Base-by-base conservation (phyloP, 2,113 vertebrate genomes). In the Thunnus thynnus region DNA sequence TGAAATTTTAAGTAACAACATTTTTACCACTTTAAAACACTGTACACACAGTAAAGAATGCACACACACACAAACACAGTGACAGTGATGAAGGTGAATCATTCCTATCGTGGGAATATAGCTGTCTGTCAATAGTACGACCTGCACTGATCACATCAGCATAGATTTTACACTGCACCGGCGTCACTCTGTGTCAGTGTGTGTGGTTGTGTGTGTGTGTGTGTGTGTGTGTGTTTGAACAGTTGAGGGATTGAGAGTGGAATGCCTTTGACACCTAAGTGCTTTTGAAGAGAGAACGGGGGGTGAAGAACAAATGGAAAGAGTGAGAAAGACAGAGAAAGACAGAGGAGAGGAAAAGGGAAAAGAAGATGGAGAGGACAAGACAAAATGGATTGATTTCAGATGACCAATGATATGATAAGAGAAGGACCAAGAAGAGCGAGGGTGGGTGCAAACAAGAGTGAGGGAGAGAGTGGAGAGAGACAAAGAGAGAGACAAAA, bases 81-180 rank as follows among this genome's bases (percentile, higher is more conserved):
- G 85, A 87, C 87, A 92, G 61, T 88, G 90, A 91, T 91, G 89
- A 90, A 93, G 91, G 88, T 88, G 89, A 90, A 90, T 90, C 82
- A 60, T 86, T 86, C 73, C 84, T 70, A 80, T 87, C 57, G 54
- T 82, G 78, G 86, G 72, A 89, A 87, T 90, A 87, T 91, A 85
- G 67, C 66, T 84, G 87, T 76, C 84, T 91, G 87, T 90, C 90
- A 88, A 93, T 91, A 89, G 52, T 50, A 52, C 14, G 36, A 90
- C 79, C 83, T 79, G 64, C 70, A 65, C 87, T 92, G 91, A 93
- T 93, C 89, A 86, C 84, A 93, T 93, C 89, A 93, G 80, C 82
- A 93, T 91, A 78, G 92, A 93, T 92, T 92, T 92, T 88, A 87
- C 84, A 81, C 76, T n/a, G 20, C 75, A 48, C 52, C 68, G 77